Evolutionary conservation across 2,888 invertebrate species (phyloP).

Genomic region (Cylloceria caligata): DNA sequence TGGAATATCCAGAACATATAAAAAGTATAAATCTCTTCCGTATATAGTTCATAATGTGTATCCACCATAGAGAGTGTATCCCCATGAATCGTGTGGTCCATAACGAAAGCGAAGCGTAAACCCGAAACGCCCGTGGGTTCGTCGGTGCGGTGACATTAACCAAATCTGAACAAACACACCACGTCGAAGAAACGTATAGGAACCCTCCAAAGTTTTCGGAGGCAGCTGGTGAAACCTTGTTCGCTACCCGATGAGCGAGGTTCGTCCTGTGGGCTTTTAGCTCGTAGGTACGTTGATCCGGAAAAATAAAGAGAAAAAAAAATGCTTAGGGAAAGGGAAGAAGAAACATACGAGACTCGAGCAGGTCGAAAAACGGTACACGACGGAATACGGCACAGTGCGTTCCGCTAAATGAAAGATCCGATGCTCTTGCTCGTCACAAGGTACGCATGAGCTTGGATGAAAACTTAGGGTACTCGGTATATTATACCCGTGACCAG

Average conservation of each 20-base stretch:
- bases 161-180: slow-evolving; percentile 81
- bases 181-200: slow-evolving; percentile 46
- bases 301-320: slow-evolving; percentile 24
- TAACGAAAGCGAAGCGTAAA: slow-evolving; percentile 74
- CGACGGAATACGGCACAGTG: slow-evolving; percentile 11
- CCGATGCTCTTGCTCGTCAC: slow-evolving; percentile 24
- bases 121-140: slow-evolving; percentile 61
- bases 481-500: slow-evolving; percentile 4
- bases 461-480: slow-evolving; percentile 13
- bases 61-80: neutral
- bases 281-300: slow-evolving; percentile 43
- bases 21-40: slow-evolving; percentile 34
- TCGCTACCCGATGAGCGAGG: slow-evolving; percentile 15
- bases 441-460: neutral
- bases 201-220: slow-evolving; percentile 39
- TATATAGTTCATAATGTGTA: slow-evolving; percentile 16
- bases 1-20: neutral
- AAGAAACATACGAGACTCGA: slow-evolving; percentile 32
- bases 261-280: slow-evolving; percentile 39
- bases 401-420: slow-evolving; percentile 46
- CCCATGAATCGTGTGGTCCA: slow-evolving; percentile 45
- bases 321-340: slow-evolving; percentile 1
- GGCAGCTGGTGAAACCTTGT: slow-evolving; percentile 58
- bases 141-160: slow-evolving; percentile 78
- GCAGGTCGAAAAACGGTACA: slow-evolving; percentile 59